Conservation (phyloP, 2,113 vertebrate species). For the Eolophus roseicapilla region DNA sequence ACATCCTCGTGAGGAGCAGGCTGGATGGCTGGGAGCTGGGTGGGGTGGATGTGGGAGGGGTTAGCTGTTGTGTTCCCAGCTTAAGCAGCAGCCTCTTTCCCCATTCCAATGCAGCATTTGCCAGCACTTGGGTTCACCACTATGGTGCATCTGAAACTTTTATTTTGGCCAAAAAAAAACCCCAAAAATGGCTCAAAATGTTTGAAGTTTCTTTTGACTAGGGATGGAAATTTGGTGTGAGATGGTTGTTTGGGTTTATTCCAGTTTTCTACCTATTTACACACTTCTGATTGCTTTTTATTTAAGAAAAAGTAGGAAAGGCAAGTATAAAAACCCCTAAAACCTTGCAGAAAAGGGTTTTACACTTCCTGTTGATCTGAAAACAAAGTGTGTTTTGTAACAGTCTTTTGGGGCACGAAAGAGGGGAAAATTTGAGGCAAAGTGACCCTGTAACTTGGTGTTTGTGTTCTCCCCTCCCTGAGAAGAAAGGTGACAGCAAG, state of each 20-base stretch:
- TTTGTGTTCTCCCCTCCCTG: not conserved
- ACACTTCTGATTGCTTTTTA: not conserved
- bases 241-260: not conserved
- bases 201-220: not conserved
- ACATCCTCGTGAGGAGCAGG: no score
- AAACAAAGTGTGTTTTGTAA: not conserved
- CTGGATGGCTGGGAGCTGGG: not conserved
- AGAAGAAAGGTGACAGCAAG: not conserved
- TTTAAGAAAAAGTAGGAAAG: not conserved
- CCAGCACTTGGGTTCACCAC: not conserved
- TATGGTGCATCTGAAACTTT: not conserved
- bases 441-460: not conserved
- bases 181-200: not conserved
- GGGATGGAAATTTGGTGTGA: not conserved
- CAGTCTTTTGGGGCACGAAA: not conserved
- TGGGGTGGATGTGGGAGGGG: not conserved
- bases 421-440: not conserved
- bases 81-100: not conserved
- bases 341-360: not conserved
- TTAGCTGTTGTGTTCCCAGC: not conserved
- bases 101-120: accelerated
- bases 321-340: not conserved
- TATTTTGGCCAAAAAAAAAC: not conserved
- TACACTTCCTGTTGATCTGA: not conserved
- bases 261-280: not conserved